Evolutionary conservation across 2,797 vertebrate genomes (phyloP).

Genomic region (Sardinella longiceps): DNA sequence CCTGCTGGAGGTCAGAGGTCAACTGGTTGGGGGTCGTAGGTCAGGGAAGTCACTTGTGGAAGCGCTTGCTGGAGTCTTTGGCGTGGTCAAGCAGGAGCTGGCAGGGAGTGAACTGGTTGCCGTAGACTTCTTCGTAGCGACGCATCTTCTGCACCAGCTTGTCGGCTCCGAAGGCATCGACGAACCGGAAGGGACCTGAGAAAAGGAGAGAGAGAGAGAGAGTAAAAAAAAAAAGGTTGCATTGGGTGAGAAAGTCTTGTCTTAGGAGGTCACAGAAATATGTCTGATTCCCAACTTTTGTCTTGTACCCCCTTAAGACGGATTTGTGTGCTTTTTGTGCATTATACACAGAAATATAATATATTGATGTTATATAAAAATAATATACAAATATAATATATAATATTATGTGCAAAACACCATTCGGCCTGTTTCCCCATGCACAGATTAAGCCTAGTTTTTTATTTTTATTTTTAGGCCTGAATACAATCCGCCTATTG

Average conservation of each 20-base stretch:
- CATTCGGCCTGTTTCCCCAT: not conserved
- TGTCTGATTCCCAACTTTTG: no score
- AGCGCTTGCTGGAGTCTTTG: conserved; percentile 78
- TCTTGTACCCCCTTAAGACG: no score
- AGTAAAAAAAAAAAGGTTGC: not conserved
- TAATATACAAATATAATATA: no score
- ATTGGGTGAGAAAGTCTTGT: not conserved
- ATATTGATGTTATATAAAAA: no score
- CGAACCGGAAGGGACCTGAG: conserved; percentile 82
- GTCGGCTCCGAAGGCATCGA: conserved; percentile 76
- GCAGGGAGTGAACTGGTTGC: conserved; percentile 82
- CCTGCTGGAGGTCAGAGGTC: not conserved
- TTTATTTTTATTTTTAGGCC: no score
- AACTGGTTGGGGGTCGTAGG: not conserved
- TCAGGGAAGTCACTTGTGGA: conserved; percentile 67
- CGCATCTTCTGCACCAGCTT: conserved; percentile 80
- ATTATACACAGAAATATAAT: no score
- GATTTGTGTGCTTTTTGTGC: no score
- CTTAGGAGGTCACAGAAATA: no score
- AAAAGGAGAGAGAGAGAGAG: not conserved
- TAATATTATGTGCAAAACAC: no score
- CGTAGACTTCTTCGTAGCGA: conserved; percentile 80
- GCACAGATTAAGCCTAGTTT: no score
- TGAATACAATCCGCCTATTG: no score
- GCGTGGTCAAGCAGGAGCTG: conserved; percentile 84